These are phyloP conservation scores for Trichechus manatus DNA, from an alignment of 2,113 vertebrate species.

Conservation along the genomic window DNA sequence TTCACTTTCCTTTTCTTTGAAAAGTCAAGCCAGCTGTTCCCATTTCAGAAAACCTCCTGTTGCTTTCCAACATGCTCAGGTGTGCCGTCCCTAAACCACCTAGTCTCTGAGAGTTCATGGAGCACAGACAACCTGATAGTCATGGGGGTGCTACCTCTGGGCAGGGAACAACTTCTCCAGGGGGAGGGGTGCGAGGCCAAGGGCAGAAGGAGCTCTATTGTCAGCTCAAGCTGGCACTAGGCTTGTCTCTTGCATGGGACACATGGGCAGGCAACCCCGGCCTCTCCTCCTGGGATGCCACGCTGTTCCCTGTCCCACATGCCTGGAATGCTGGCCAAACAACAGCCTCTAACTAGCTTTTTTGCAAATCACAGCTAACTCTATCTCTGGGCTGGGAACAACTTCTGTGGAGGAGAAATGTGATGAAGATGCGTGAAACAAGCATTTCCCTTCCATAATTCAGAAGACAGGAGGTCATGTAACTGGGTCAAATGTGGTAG, in stretches of 20 bases:
- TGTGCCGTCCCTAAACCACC: not conserved
- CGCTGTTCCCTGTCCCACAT: not conserved
- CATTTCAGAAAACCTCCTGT: not conserved
- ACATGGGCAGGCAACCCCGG: fast-evolving
- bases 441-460: slow-evolving; percentile 39
- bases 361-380: not conserved
- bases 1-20: not conserved
- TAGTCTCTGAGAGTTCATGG: not conserved
- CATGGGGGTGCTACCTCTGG: not conserved
- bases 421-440: not conserved
- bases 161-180: fast-evolving
- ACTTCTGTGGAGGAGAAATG: not conserved
- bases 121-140: not conserved
- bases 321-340: not conserved
- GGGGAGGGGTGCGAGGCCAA: not conserved
- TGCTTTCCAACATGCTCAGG: not conserved
- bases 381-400: not conserved
- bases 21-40: not conserved
- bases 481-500: not conserved
- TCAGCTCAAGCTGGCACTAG: not conserved
- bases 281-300: not conserved
- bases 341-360: not conserved
- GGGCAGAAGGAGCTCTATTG: not conserved
- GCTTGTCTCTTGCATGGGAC: fast-evolving
- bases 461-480: slow-evolving; percentile 32